These are phyloP conservation scores for Cheilosia soror DNA, from an alignment of 2,888 invertebrate genomes.

Conservation along the genomic window DNA sequence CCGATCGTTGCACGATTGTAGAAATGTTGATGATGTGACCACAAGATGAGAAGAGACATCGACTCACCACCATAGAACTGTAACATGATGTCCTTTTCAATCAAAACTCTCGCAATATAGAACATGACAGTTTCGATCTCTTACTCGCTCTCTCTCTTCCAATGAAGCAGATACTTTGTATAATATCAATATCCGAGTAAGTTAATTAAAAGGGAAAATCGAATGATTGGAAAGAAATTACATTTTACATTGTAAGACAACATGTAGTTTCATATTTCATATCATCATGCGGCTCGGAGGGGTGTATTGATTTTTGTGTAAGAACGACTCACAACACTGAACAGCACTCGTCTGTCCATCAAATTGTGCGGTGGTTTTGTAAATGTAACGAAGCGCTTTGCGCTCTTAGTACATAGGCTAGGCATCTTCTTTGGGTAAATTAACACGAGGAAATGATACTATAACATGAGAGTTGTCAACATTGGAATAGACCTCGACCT, in stretches of 20 bases:
- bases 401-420: too few relatives aligned
- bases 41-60: conserved; percentile 42
- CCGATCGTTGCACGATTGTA: conserved; percentile 51
- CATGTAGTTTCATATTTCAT: conserved; percentile 66
- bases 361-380: conserved; percentile 51
- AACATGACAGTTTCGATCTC: conserved; percentile 54
- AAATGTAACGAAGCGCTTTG: not conserved
- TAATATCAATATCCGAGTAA: conserved; percentile 7
- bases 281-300: conserved; percentile 26
- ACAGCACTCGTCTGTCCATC: conserved; percentile 60
- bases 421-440: conserved; percentile 30
- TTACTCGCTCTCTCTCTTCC: not conserved
- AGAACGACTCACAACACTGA: conserved; percentile 38
- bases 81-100: conserved; percentile 61
- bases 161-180: conserved; percentile 43
- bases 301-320: conserved; percentile 37
- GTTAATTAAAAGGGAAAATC: conserved; percentile 61
- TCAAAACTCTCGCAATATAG: conserved; percentile 54
- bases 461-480: not conserved
- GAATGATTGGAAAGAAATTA: conserved; percentile 34
- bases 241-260: conserved; percentile 35
- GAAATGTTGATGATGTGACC: conserved; percentile 30
- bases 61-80: conserved; percentile 20
- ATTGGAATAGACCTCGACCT: not conserved
- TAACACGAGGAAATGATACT: conserved; percentile 7